phyloP scores from a whole-genome alignment of 2,113 vertebrate genomes.

The Ammodytes dubius region DNA sequence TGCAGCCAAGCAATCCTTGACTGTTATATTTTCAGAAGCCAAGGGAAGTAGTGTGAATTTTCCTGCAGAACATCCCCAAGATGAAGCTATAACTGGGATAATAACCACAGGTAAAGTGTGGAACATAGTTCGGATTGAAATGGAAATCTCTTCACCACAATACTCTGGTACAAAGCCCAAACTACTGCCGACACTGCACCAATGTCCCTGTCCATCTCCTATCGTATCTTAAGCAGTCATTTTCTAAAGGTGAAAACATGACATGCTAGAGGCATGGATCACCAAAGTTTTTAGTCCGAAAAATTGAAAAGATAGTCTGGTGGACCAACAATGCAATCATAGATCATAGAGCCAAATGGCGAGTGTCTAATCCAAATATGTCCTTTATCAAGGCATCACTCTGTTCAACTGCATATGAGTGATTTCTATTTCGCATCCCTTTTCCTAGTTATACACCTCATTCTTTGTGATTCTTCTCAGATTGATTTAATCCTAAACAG shows the following conservation, averaged over 20 bases:
- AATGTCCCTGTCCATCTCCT: too few relatives aligned
- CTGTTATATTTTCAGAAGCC: not conserved
- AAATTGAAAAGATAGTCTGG: not conserved
- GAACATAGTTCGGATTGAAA: too few relatives aligned
- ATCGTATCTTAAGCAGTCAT: not conserved
- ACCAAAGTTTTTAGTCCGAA: not conserved
- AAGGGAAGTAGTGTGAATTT: not conserved
- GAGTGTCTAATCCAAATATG: not conserved
- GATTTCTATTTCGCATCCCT: not conserved
- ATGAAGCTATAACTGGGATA: not conserved
- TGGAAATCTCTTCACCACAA: too few relatives aligned
- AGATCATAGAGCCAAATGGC: not conserved
- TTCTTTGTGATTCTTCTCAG: not conserved
- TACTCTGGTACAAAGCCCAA: too few relatives aligned
- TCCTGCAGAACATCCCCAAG: too few relatives aligned
- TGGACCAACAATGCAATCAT: not conserved
- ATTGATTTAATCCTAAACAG: constrained; percentile 24
- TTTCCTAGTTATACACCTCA: not conserved
- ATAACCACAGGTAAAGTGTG: too few relatives aligned
- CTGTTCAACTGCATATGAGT: not conserved
- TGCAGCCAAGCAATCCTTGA: not conserved
- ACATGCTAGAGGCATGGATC: not conserved
- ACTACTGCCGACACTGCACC: too few relatives aligned
- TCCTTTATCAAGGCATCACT: not conserved
- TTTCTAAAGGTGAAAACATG: not conserved